phyloP scores from a whole-genome alignment of 2,888 invertebrate genomes.

The Colostygia pectinataria region DNA sequence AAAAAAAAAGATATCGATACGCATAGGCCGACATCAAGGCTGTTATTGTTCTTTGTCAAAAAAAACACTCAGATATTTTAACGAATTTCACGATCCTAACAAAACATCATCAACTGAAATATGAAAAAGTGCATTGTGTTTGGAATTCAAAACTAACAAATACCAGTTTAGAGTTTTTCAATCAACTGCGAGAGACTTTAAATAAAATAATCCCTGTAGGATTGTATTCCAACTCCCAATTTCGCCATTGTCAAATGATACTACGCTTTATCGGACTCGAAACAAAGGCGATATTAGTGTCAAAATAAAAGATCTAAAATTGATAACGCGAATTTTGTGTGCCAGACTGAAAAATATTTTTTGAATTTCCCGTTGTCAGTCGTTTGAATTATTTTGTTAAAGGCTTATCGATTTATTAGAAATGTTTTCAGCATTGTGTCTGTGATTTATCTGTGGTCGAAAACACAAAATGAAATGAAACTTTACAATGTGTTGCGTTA shows the following conservation, averaged over 20 bases:
- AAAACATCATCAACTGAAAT: not conserved
- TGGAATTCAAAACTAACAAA: constrained; percentile 18
- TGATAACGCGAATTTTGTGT: constrained; percentile 1
- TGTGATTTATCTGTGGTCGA: not conserved
- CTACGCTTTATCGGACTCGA: not conserved
- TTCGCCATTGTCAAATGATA: not conserved
- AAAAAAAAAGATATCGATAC: too few species aligned
- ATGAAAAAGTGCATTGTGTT: constrained; percentile 6
- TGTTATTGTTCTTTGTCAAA: too few species aligned
- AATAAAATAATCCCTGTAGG: constrained; percentile 19
- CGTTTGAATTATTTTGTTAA: constrained; percentile 10
- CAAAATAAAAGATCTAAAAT: not conserved
- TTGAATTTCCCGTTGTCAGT: constrained; percentile 5
- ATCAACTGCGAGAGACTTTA: constrained; percentile 16
- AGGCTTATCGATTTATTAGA: constrained; percentile 13
- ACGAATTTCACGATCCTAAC: not conserved
- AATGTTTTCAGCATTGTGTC: constrained; percentile 3
- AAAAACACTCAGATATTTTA: too few species aligned
- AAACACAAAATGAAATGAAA: not conserved
- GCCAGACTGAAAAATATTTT: constrained; percentile 15
- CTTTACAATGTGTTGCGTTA: not conserved
- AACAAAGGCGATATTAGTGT: not conserved
- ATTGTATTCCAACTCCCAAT: not conserved
- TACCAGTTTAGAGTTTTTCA: constrained; percentile 25
- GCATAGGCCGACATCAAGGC: too few species aligned